phyloP scores from a whole-genome alignment of 1,140 invertebrate species.

The Drosophila melanica region DNA sequence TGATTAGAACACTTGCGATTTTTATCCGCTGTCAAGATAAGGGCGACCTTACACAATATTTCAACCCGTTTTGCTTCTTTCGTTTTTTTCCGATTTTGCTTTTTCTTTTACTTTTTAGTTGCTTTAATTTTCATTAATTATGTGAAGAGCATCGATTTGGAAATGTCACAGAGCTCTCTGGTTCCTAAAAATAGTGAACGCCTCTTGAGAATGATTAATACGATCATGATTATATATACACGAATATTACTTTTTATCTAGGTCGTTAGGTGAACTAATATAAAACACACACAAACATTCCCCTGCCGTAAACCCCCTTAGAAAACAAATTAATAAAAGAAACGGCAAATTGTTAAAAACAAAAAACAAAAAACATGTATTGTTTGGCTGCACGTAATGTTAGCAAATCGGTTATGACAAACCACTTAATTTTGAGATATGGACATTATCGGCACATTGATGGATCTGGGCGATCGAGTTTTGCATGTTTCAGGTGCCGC shows the following conservation, averaged over 20 bases:
- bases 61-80: slow-evolving; percentile 25
- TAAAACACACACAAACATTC: background rate
- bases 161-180: slow-evolving; percentile 48
- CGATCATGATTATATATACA: slow-evolving; percentile 47
- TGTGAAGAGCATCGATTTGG: slow-evolving; percentile 71
- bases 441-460: slow-evolving; percentile 33
- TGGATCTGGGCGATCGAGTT: slow-evolving; percentile 31
- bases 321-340: slow-evolving; percentile 37
- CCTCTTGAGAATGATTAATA: slow-evolving; percentile 77
- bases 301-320: too few relatives aligned
- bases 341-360: slow-evolving; percentile 26
- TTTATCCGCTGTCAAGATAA: slow-evolving; percentile 71
- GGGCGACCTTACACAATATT: slow-evolving; percentile 70
- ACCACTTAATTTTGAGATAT: slow-evolving; percentile 17
- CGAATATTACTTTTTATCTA: slow-evolving; percentile 48
- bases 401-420: slow-evolving; percentile 25
- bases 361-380: slow-evolving; percentile 18
- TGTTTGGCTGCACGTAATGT: slow-evolving; percentile 10
- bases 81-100: background rate
- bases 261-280: slow-evolving; percentile 27
- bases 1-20: slow-evolving; percentile 52
- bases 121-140: slow-evolving; percentile 44
- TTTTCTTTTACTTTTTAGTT: slow-evolving; percentile 5
- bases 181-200: slow-evolving; percentile 55
- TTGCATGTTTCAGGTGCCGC: slow-evolving; percentile 18